phyloP scores from a whole-genome alignment of 2,888 invertebrate genomes.

The Metallyticus violacea region DNA sequence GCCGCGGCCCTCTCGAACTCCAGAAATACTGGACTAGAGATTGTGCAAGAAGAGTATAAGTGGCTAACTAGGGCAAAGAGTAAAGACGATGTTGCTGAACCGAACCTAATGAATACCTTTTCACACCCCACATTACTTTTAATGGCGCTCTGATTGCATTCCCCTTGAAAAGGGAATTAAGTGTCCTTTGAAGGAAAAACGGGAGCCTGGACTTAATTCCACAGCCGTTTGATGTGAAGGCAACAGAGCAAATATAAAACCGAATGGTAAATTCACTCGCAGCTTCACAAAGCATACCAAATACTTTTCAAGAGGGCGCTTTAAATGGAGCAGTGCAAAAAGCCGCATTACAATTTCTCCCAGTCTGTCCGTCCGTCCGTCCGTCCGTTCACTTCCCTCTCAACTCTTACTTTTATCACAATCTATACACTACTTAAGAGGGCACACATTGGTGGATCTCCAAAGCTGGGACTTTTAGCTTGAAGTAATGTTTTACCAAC shows the following conservation, averaged over 20 bases:
- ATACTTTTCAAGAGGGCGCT: background rate
- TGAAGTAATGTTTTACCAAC: no score
- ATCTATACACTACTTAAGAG: no score
- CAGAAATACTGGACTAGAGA: background rate
- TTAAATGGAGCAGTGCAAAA: background rate
- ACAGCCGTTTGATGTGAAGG: background rate
- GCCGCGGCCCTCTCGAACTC: no score
- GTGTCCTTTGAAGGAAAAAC: background rate
- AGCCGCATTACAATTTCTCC: background rate
- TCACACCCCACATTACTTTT: background rate
- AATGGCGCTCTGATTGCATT: background rate
- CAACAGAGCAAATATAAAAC: background rate
- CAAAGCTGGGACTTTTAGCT: no score
- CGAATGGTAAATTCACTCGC: background rate
- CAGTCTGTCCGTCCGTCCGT: no score
- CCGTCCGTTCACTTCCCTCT: no score
- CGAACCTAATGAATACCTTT: background rate
- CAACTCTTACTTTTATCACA: no score
- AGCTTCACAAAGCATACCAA: background rate
- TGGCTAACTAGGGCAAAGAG: background rate
- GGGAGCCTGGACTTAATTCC: background rate
- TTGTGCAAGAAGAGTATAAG: background rate
- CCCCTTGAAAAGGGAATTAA: background rate
- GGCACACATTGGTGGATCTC: no score
- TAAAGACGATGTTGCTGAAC: background rate